Percentiles rank a stretch among this genome's conserved stretches.
Evolutionary conservation across 2,888 invertebrate species (phyloP).

Genomic region (Polymixis lichenea): DNA sequence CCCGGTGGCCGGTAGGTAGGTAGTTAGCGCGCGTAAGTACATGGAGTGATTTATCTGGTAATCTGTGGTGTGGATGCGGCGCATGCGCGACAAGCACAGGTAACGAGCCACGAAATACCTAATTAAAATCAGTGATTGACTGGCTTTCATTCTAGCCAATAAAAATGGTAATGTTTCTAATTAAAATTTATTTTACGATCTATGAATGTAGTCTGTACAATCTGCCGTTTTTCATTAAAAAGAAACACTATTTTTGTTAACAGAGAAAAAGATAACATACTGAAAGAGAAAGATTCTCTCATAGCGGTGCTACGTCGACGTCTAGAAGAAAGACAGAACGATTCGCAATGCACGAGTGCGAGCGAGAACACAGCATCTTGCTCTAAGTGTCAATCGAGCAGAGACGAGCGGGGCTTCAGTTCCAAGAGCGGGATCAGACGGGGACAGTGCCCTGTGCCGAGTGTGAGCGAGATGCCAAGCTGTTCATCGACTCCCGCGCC

Average conservation of each 20-base stretch:
- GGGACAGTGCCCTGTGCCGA: conserved; percentile 40
- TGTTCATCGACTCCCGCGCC: conserved; percentile 76
- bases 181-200: background rate
- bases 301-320: conserved; percentile 70
- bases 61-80: too few species aligned
- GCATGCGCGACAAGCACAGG: conserved; percentile 68
- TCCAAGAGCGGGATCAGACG: conserved; percentile 57
- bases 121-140: background rate
- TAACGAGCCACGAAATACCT: conserved; percentile 19
- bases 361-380: conserved; percentile 66
- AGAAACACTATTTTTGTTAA: conserved; percentile 22
- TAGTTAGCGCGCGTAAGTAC: too few species aligned
- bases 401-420: conserved; percentile 57
- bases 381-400: conserved; percentile 59
- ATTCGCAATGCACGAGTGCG: conserved; percentile 42
- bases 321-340: conserved; percentile 55
- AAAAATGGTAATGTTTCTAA: background rate
- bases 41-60: too few species aligned
- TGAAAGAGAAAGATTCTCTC: conserved; percentile 75
- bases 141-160: background rate
- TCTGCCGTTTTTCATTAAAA: background rate
- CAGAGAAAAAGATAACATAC: conserved; percentile 78
- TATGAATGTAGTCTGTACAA: background rate
- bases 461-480: conserved; percentile 73
- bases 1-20: too few species aligned